phyloP scores from a whole-genome alignment of 2,113 vertebrate genomes.

The Trematocara stigmaticum region DNA sequence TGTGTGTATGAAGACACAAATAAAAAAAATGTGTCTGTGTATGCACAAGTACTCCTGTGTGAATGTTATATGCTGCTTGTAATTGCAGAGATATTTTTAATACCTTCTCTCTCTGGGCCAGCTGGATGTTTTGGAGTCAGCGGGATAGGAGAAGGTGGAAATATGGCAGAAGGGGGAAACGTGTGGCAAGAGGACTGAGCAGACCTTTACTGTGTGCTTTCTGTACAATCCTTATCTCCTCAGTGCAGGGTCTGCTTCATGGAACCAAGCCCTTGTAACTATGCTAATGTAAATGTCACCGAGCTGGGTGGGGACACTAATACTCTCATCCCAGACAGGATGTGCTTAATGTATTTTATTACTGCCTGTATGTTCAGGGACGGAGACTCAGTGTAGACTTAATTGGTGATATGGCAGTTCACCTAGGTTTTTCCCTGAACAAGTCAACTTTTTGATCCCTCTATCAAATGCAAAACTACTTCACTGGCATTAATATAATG shows the following conservation, averaged over 20 bases:
- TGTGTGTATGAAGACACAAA: background rate
- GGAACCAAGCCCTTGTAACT: slow-evolving; percentile 38
- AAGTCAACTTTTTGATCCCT: background rate
- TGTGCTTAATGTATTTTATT: slow-evolving; percentile 59
- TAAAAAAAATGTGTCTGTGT: slow-evolving; percentile 8
- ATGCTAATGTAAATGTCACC: slow-evolving; percentile 51
- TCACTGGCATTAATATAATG: background rate
- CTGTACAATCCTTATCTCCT: slow-evolving; percentile 69
- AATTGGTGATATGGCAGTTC: slow-evolving; percentile 43
- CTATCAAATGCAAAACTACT: background rate
- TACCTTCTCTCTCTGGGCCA: slow-evolving; percentile 37
- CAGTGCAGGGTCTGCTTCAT: slow-evolving; percentile 49
- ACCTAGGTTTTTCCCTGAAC: background rate
- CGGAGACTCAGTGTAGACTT: slow-evolving; percentile 12
- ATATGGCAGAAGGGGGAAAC: slow-evolving; percentile 21
- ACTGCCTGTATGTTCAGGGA: slow-evolving; percentile 34
- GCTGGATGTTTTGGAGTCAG: slow-evolving; percentile 47
- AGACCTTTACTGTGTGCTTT: slow-evolving; percentile 38
- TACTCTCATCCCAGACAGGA: slow-evolving; percentile 44
- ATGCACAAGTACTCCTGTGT: slow-evolving; percentile 12
- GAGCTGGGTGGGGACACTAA: slow-evolving; percentile 45
- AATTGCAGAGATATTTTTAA: slow-evolving; percentile 64
- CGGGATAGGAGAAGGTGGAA: slow-evolving; percentile 28
- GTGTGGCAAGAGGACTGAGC: slow-evolving; percentile 21
- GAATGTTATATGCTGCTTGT: slow-evolving; percentile 46